Base-by-base conservation (phyloP, 2,113 vertebrate genomes). In the Dicerorhinus sumatrensis region DNA sequence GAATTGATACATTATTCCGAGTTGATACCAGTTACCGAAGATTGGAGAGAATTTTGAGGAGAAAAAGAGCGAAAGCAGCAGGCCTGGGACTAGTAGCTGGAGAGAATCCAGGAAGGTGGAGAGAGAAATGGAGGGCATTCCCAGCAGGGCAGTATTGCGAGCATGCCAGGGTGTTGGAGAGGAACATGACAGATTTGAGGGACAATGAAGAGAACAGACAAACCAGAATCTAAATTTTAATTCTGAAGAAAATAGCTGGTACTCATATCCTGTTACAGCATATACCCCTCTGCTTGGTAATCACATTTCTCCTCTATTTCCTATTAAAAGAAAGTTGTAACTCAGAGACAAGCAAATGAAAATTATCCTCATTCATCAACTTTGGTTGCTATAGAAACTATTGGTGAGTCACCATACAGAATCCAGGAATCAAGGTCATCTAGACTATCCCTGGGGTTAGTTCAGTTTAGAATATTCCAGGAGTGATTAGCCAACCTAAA, bases 311-410 rank as follows among this genome's bases (percentile, higher is more conserved):
- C 8, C 36, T 65, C 36, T 39, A 67, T 36, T 97, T 96, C 84
- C 63, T 93, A 63, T 86, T 86, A 93, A 96, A 96, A 96, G 84
- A 84, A 87, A 85, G 90, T 96, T 90, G 63, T 84, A 90, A 95
- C 87, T 89, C 46, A 84, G 65, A 91, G 46, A 83, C 16, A 48
- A 10, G n/a, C 39, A 91, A 75, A 94, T 89, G 54, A 94, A 93
- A 96, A 88, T 63, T 54, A 86, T 36, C 51, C 62, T 96, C 54
- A 96, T 94, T 96, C 76, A 92, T 84, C 85, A 93, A 46, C 48
- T 85, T 62, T 83, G 36, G 85, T 97, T 96, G 54, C 95, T 91
- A 87, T 98, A 63, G 94, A 87, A 97, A 98, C 91, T 69, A 2
- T 75, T 91, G 63, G 25, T 65, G 46, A 76, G 7, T 20, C n/a